phyloP scores from a whole-genome alignment of 2,797 vertebrate genomes.

The Eulemur mongoz region DNA sequence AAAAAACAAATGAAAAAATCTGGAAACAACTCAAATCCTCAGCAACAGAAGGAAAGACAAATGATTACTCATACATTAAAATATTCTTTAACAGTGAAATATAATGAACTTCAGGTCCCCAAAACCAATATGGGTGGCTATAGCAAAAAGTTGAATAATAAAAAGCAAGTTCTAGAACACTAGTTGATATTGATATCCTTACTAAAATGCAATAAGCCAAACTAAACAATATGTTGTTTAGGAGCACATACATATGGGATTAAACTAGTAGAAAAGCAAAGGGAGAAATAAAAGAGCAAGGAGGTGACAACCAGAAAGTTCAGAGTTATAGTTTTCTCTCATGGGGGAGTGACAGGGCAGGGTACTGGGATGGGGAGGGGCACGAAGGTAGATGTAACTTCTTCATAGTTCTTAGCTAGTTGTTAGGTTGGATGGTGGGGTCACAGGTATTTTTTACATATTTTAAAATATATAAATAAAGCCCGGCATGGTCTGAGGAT shows the following conservation, averaged over 20 bases:
- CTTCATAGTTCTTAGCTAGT: not conserved
- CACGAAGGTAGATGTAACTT: not conserved
- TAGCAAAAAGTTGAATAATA: not conserved
- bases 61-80: not conserved
- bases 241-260: not conserved
- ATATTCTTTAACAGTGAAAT: constrained; percentile 11
- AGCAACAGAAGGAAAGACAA: not conserved
- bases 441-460: not conserved
- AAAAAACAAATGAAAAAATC: not conserved
- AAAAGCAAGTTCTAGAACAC: not conserved
- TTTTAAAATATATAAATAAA: constrained; percentile 10
- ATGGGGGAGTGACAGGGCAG: not conserved
- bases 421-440: not conserved
- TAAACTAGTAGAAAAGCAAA: not conserved
- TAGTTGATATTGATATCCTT: not conserved
- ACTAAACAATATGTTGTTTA: not conserved
- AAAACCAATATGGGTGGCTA: not conserved
- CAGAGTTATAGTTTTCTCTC: not conserved
- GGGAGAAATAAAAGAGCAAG: not conserved
- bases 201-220: not conserved
- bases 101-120: not conserved
- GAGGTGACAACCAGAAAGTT: not conserved
- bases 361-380: not conserved
- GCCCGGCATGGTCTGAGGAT: not conserved
- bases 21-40: not conserved